Evolutionary conservation across 2,797 vertebrate genomes (phyloP).

Genomic region (Anas flavirostris): DNA sequence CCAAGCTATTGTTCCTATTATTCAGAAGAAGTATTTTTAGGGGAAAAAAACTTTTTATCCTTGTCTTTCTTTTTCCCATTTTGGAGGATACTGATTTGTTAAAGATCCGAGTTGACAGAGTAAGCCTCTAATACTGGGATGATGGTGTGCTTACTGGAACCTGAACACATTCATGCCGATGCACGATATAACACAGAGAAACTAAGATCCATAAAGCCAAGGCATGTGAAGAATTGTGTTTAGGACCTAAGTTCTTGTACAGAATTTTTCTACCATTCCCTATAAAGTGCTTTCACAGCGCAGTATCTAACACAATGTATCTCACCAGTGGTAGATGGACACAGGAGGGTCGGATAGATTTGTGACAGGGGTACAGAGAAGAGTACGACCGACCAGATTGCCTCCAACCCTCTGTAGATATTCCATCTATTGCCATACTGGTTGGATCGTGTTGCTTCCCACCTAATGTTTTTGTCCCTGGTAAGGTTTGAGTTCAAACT

Average conservation of each 20-base stretch:
- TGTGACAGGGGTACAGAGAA: not conserved
- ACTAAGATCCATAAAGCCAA: not conserved
- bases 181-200: not conserved
- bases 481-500: not conserved
- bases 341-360: not conserved
- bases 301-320: not conserved
- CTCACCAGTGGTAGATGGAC: not conserved
- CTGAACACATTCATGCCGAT: accelerated
- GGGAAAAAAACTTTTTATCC: not conserved
- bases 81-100: slow-evolving; percentile 1
- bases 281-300: not conserved
- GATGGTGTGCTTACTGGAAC: not conserved
- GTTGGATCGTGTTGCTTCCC: not conserved
- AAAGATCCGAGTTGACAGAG: not conserved
- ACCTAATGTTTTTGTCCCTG: not conserved
- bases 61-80: not conserved
- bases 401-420: not conserved
- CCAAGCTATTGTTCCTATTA: not conserved
- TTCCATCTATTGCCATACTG: not conserved
- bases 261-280: not conserved
- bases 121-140: not conserved
- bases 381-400: not conserved
- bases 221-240: not conserved
- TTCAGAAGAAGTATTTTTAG: not conserved
- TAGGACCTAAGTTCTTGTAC: not conserved